These are phyloP conservation scores for Mamestra configurata DNA, from an alignment of 1,140 invertebrate species.

Conservation along the genomic window DNA sequence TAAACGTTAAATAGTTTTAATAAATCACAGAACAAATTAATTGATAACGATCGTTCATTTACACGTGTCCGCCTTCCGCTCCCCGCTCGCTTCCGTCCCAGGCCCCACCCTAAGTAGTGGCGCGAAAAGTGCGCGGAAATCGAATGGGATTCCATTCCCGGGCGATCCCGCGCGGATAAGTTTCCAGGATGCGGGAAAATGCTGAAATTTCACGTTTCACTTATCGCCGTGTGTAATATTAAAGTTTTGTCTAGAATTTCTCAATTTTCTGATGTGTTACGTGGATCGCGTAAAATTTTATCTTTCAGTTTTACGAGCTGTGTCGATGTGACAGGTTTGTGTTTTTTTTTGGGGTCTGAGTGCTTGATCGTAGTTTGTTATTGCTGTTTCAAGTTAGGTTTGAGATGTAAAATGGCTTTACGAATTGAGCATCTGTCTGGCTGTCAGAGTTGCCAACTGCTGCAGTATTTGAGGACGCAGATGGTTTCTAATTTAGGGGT, in stretches of 20 bases:
- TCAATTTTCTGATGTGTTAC: slow-evolving; percentile 42
- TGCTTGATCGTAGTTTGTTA: background rate
- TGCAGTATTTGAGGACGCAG: background rate
- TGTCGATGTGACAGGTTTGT: slow-evolving; percentile 39
- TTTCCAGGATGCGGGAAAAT: slow-evolving; percentile 34
- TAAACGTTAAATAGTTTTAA: slow-evolving; percentile 6
- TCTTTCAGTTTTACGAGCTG: slow-evolving; percentile 44
- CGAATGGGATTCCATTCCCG: slow-evolving; percentile 63
- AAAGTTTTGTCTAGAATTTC: slow-evolving; percentile 52
- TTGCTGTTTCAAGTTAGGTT: background rate
- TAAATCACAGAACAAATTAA: slow-evolving; percentile 50
- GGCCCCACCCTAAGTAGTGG: slow-evolving; percentile 40
- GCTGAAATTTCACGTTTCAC: slow-evolving; percentile 47
- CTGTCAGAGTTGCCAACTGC: background rate
- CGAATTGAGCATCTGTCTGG: background rate
- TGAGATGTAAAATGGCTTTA: slow-evolving; percentile 1
- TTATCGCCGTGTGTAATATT: slow-evolving; percentile 42
- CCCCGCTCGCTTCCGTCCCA: slow-evolving; percentile 23
- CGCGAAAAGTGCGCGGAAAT: slow-evolving; percentile 68
- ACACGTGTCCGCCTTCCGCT: slow-evolving; percentile 20
- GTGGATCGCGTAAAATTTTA: slow-evolving; percentile 50
- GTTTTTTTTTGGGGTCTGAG: slow-evolving; percentile 23
- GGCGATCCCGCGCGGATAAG: slow-evolving; percentile 62
- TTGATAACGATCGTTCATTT: slow-evolving; percentile 40
- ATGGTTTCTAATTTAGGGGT: background rate